phyloP scores from a whole-genome alignment of 92 coral and sea anemone genomes.

The Epizoanthus scotinus region DNA sequence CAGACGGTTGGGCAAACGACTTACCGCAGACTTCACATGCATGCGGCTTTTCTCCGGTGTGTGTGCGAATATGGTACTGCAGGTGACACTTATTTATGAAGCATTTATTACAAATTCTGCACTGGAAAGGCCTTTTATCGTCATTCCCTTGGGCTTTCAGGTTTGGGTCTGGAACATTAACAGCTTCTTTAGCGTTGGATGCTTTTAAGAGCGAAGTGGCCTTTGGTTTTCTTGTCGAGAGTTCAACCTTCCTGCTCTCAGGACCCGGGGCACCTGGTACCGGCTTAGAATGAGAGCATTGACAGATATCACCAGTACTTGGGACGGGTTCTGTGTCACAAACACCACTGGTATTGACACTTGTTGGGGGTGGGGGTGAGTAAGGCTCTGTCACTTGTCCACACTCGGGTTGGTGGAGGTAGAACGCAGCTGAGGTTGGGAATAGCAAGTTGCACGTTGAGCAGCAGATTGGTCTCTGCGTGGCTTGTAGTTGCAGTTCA shows the following conservation, averaged over 20 bases:
- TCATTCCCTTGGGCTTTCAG: constrained; percentile 18
- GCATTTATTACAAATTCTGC: constrained; percentile 31
- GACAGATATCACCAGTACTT: neutral
- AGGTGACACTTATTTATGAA: constrained; percentile 38
- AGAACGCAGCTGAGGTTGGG: constrained; percentile 24
- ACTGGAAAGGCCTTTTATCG: constrained; percentile 30
- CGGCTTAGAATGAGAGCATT: constrained; percentile 13
- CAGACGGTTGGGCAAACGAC: constrained; percentile 36
- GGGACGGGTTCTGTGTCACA: neutral
- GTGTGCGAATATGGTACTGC: constrained; percentile 41
- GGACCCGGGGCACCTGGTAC: neutral
- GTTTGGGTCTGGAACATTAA: constrained; percentile 21
- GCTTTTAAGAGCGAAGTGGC: too few species aligned
- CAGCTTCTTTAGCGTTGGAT: neutral
- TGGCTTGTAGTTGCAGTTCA: constrained; percentile 30
- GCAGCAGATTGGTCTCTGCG: constrained; percentile 36
- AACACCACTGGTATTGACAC: neutral
- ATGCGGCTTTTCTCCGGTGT: constrained; percentile 43
- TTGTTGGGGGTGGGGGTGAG: neutral
- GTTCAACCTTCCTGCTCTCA: neutral
- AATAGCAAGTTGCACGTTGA: constrained; percentile 28
- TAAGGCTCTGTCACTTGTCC: neutral
- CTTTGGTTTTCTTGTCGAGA: neutral
- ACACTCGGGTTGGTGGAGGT: constrained; percentile 13
- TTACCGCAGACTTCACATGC: constrained; percentile 28